Percentiles rank a stretch among this genome's conserved stretches.
phyloP scores from a whole-genome alignment of 2,113 vertebrate genomes.

The Pica pica region DNA sequence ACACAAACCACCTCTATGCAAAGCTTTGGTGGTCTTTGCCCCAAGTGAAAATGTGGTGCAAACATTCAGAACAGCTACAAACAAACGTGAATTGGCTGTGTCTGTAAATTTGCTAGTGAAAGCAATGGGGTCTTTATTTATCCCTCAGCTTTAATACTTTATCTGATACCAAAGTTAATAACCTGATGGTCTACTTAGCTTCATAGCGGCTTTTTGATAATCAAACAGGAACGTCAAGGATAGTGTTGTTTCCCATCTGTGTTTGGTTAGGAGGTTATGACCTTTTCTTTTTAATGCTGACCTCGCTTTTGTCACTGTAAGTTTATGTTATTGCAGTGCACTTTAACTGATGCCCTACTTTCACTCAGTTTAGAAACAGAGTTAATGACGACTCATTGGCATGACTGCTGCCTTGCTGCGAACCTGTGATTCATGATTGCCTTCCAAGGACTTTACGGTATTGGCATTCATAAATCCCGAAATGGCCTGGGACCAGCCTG shows the following conservation, averaged over 20 bases:
- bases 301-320: slow-evolving; percentile 36
- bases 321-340: slow-evolving; percentile 55
- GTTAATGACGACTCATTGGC: slow-evolving; percentile 43
- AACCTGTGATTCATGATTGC: slow-evolving; percentile 50
- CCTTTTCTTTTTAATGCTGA: slow-evolving; percentile 54
- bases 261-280: slow-evolving; percentile 47
- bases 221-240: slow-evolving; percentile 29
- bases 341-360: slow-evolving; percentile 60
- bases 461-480: slow-evolving; percentile 40
- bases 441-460: slow-evolving; percentile 13
- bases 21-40: background rate
- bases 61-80: background rate
- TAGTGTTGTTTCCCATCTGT: slow-evolving; percentile 17
- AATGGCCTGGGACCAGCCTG: slow-evolving; percentile 36
- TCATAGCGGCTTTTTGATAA: slow-evolving; percentile 25
- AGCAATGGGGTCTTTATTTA: background rate
- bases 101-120: background rate
- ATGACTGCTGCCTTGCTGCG: background rate
- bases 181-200: slow-evolving; percentile 24
- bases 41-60: background rate
- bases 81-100: background rate
- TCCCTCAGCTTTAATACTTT: background rate
- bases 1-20: background rate
- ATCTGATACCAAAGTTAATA: slow-evolving; percentile 20
- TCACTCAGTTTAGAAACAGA: slow-evolving; percentile 33